Evolutionary conservation across 1,140 invertebrate species (phyloP), one percentile per base, ranked within the genome.

Genomic region (Sminthurinus signatus): DNA sequence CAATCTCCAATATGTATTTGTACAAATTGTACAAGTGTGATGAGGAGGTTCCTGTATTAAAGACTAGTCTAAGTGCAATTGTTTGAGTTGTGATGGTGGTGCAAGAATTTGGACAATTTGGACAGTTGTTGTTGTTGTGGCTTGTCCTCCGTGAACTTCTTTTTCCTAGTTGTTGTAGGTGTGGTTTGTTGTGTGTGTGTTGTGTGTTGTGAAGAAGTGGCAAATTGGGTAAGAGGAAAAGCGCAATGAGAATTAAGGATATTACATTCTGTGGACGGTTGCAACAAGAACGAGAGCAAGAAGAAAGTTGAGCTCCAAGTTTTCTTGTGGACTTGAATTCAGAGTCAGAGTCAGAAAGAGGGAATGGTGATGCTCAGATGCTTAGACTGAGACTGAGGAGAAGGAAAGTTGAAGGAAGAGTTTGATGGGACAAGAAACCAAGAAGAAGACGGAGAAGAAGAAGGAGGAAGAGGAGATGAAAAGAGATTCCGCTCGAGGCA

Each of bases 401-500:
- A 8, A 48, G 10, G 5, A 10, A 19, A 19, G 10, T 5, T 5
- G 23, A 23, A 48, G 17, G 46, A 14, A 19, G 46, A 10, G 21
- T 8, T 14, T 23, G 5, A 5, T 10, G 10, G 19, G 5, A 48
- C 5, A 14, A 17, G 5, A 19, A 12, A 10, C 8, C 51, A 15
- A 31, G 29, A 8, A 54, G 51, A 17, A 19, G 36, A 56, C 8
- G 19, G 54, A 42, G 54, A 52, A 52, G 28, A n/a, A 52, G 27
- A 28, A n/a, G n/a, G 50, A 52, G 51, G 25, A 52, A 25, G 27
- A n/a, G n/a, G 50, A 52, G 57, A 64, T 46, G 54, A 60, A 61
- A 61, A 56, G 62, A 57, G 62, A 64, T 64, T 64, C 62, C 25
- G 66, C 66, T 68, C 10, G 51, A 46, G 62, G 65, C 60, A 55